These are phyloP conservation scores for Cephus rjabovi DNA, from an alignment of 2,888 invertebrate species.

Conservation along the genomic window DNA sequence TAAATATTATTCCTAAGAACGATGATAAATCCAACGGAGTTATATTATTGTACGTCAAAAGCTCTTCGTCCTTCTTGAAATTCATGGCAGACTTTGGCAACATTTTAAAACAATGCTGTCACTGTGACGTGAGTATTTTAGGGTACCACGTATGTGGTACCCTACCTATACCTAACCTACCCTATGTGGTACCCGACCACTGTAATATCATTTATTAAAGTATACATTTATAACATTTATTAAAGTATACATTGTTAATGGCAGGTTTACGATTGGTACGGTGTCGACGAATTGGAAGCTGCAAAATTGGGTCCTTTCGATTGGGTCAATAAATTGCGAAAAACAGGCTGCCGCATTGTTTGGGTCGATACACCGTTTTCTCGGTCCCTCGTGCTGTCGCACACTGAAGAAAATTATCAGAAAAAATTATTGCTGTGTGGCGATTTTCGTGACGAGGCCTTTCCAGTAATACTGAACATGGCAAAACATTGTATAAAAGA, in stretches of 20 bases:
- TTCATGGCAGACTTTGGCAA: conserved; percentile 44
- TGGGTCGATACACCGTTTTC: conserved; percentile 52
- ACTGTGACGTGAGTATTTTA: conserved; percentile 38
- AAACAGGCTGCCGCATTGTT: conserved; percentile 40
- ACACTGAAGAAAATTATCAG: conserved; percentile 8
- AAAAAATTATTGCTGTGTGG: conserved; percentile 6
- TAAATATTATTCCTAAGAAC: not conserved
- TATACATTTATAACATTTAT: not conserved
- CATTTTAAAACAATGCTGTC: conserved; percentile 35
- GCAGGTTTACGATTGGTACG: conserved; percentile 55
- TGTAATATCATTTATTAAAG: no score
- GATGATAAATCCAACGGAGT: conserved; percentile 28
- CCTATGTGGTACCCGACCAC: no score
- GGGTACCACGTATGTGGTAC: not conserved
- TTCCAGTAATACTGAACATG: conserved; percentile 44
- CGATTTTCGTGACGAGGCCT: conserved; percentile 50
- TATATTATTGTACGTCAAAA: conserved; percentile 42
- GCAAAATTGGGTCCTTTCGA: conserved; percentile 45
- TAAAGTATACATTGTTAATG: not conserved
- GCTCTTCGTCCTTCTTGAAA: conserved; percentile 38
- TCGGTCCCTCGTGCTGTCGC: conserved; percentile 36
- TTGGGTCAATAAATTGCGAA: conserved; percentile 48
- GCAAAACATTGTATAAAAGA: conserved; percentile 42
- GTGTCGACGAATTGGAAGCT: conserved; percentile 47
- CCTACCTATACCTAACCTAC: no score